These are phyloP conservation scores for Poecile atricapillus DNA, from an alignment of 2,113 vertebrate genomes.

Conservation along the genomic window DNA sequence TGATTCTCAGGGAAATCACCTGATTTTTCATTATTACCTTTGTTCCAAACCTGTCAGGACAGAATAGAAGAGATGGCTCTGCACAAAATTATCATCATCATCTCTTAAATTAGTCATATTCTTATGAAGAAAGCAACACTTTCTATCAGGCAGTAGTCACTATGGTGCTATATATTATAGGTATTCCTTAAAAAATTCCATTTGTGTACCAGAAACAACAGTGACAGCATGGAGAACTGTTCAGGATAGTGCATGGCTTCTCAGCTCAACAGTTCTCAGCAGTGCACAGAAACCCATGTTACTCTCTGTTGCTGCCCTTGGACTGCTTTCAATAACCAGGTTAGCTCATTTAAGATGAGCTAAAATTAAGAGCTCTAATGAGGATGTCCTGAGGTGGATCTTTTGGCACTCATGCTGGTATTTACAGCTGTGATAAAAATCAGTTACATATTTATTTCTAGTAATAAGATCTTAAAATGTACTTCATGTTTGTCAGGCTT, in stretches of 20 bases:
- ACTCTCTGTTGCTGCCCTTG: not conserved
- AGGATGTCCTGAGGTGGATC: constrained; percentile 17
- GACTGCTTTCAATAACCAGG: constrained; percentile 1
- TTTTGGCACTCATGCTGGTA: not conserved
- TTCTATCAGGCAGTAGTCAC: not conserved
- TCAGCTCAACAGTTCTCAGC: not conserved
- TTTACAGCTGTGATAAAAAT: constrained; percentile 46
- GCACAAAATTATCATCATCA: fast-evolving
- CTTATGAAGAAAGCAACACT: not conserved
- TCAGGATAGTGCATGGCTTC: not conserved
- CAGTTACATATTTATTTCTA: constrained; percentile 44
- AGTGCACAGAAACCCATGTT: fast-evolving
- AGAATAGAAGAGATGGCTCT: not conserved
- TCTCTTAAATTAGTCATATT: not conserved
- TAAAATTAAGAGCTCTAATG: constrained; percentile 28
- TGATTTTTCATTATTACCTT: not conserved
- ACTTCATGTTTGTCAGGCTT: constrained; percentile 8
- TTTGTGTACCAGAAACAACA: not conserved
- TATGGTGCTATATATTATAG: not conserved
- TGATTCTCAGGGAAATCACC: not conserved
- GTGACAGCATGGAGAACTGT: not conserved
- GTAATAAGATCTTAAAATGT: constrained; percentile 15
- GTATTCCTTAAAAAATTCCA: not conserved
- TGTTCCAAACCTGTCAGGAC: not conserved
- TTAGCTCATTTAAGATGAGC: not conserved